Evolutionary conservation across 2,797 vertebrate species (phyloP).

Genomic region (Catamblyrhynchus diadema): DNA sequence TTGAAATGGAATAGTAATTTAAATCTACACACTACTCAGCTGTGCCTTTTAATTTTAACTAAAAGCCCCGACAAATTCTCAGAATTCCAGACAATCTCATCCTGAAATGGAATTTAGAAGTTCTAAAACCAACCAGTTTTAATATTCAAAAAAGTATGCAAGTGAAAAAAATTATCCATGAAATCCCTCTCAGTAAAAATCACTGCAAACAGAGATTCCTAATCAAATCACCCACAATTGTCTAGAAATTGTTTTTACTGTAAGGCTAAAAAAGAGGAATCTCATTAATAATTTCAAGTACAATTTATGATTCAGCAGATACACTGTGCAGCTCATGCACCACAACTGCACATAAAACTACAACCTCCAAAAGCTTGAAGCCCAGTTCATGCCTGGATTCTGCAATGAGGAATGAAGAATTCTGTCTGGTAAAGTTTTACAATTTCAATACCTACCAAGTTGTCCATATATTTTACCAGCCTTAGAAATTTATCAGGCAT

Average conservation of each 20-base stretch:
- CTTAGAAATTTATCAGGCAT: neutral
- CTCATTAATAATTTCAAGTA: neutral
- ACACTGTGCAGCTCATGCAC: neutral
- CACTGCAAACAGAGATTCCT: neutral
- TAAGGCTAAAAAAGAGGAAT: neutral
- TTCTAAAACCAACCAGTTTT: neutral
- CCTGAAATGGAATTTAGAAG: neutral
- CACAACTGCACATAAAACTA: neutral
- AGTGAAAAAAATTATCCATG: accelerated
- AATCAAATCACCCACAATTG: neutral
- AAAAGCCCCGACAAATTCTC: neutral
- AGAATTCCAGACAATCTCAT: neutral
- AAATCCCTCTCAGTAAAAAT: neutral
- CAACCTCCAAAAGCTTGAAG: neutral
- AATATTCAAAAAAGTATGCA: neutral
- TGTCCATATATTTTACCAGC: neutral
- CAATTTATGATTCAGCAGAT: neutral
- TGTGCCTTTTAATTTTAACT: neutral
- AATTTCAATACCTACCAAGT: neutral
- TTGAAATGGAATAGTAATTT: neutral
- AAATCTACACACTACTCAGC: neutral
- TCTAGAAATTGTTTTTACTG: neutral
- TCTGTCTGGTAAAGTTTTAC: neutral
- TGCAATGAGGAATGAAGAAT: neutral
- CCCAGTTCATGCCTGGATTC: neutral